phyloP scores from a whole-genome alignment of 2,888 invertebrate genomes.

The Meliscaeva auricollis region DNA sequence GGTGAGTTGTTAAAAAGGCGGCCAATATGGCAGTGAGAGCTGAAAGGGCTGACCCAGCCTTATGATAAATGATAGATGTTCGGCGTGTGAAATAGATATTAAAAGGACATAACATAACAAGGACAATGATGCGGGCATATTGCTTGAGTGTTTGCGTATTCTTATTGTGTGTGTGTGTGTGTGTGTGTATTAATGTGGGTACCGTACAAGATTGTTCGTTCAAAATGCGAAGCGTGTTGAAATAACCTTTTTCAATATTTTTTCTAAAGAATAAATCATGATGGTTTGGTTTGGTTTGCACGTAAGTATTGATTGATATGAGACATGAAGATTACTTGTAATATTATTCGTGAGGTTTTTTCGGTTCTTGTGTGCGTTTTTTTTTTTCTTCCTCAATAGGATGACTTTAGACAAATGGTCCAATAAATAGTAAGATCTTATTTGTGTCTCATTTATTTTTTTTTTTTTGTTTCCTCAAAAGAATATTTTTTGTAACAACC shows the following conservation, averaged over 20 bases:
- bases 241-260: slow-evolving; percentile 64
- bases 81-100: slow-evolving; percentile 75
- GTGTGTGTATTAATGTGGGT: slow-evolving; percentile 9
- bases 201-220: slow-evolving; percentile 34
- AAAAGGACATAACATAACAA: slow-evolving; percentile 72
- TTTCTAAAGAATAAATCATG: slow-evolving; percentile 21
- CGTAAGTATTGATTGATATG: slow-evolving; percentile 74
- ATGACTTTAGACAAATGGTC: slow-evolving; percentile 57
- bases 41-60: slow-evolving; percentile 40
- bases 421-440: slow-evolving; percentile 60
- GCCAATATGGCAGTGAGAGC: slow-evolving; percentile 12
- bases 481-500: slow-evolving; percentile 25
- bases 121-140: slow-evolving; percentile 50
- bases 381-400: background rate
- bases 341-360: slow-evolving; percentile 63
- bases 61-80: slow-evolving; percentile 72
- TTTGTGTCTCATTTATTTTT: slow-evolving; percentile 24
- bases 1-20: slow-evolving; percentile 41
- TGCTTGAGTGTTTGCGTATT: background rate
- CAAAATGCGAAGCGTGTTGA: slow-evolving; percentile 62
- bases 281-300: slow-evolving; percentile 47
- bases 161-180: background rate
- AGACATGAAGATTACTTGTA: slow-evolving; percentile 70
- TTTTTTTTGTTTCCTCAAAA: background rate
- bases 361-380: background rate